These are phyloP conservation scores for Danio kyathit DNA, from an alignment of 2,797 vertebrate species.

Conservation along the genomic window DNA sequence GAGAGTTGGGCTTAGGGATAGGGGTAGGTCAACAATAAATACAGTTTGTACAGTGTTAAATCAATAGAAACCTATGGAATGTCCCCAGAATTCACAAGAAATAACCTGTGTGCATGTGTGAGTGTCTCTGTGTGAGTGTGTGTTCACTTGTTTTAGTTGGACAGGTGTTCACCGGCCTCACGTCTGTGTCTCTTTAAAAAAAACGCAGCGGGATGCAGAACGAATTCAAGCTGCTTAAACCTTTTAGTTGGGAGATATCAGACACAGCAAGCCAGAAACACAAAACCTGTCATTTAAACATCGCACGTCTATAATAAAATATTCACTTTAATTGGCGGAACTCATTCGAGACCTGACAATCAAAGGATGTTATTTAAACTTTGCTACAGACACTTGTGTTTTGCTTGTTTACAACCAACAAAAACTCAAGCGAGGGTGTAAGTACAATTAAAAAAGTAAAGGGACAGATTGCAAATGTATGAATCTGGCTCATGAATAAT, in stretches of 20 bases:
- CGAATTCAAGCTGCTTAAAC: background rate
- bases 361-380: background rate
- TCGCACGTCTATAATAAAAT: background rate
- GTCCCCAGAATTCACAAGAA: too few relatives aligned
- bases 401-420: background rate
- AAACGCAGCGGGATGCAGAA: background rate
- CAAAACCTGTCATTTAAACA: slow-evolving; percentile 4
- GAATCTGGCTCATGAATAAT: too few relatives aligned
- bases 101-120: background rate
- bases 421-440: background rate
- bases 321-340: background rate
- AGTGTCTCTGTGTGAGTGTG: too few relatives aligned
- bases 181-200: background rate
- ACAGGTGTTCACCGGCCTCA: slow-evolving; percentile 1
- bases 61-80: too few relatives aligned
- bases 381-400: too few relatives aligned
- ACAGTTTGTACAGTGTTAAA: too few relatives aligned
- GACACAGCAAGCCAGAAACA: background rate
- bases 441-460: background rate
- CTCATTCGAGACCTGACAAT: background rate
- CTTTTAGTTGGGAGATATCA: background rate
- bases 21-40: too few relatives aligned
- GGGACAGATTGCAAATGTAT: too few relatives aligned
- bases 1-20: too few relatives aligned
- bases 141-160: background rate